Base-by-base conservation (phyloP, 2,113 vertebrate genomes). In the Coptodon bakossiorum region DNA sequence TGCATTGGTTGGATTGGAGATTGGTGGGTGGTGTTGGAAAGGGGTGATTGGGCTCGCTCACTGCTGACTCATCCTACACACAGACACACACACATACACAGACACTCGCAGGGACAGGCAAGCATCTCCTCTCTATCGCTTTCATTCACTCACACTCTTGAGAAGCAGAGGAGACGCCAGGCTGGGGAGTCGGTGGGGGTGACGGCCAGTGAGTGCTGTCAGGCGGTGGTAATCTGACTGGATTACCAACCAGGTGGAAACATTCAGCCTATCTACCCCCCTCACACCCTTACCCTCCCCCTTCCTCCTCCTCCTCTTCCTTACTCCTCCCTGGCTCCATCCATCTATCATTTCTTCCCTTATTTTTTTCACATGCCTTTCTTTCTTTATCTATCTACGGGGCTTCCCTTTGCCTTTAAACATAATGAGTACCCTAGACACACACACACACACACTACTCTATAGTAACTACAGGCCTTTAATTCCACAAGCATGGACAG, bases 241-340 rank as follows among this genome's bases (percentile, higher is more conserved):
- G 95, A 96, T 97, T 96, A 96, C 86, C 96, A 96, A 93, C 95
- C 96, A 96, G 96, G 96, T 97, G 95, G 95, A 96, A 97, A 96
- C 92, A 94, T 95, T 95, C 95, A 95, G 92, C 87, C 92, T 81
- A 93, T 93, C 85, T 82, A 71, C 81, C 89, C 89, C 89, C 88
- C 86, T 86, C 88, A 85, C n/a, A 80, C 81, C 84, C 85, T 54
- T 22, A 66, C 12, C 52, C 16, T 13, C 56, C 6, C 24, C 81
- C 7, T 10, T 12, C 45, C 76, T 76, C 66, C 84, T 78, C 54
- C 80, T 63, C 63, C 40, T 53, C 36, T 48, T 76, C 22, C 66
- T 48, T 53, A 2, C 24, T 76, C 27, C 59, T 57, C 61, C 61
- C 56, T 61, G 40, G 85, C 59, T 83, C 79, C 45, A 56, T 84